A percentile compares a stretch with the other conserved stretches of the same genome.
These are phyloP conservation scores for Anabas testudineus DNA, from an alignment of 2,797 vertebrate genomes.

Conservation along the genomic window DNA sequence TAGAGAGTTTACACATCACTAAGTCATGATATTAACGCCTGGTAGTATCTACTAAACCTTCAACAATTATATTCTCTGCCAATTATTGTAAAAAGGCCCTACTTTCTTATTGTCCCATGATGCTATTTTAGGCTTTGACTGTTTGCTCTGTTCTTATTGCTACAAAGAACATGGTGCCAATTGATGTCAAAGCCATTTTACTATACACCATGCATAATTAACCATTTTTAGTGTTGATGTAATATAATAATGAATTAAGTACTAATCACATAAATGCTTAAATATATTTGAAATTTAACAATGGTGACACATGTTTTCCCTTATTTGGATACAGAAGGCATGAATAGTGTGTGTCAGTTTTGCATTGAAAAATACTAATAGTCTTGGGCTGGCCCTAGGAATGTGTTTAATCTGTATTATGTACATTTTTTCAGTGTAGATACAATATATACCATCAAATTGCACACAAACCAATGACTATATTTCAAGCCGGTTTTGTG, in stretches of 20 bases:
- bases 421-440: slow-evolving; percentile 81
- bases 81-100: slow-evolving; percentile 37
- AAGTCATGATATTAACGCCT: slow-evolving; percentile 2
- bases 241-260: slow-evolving; percentile 55
- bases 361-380: slow-evolving; percentile 79
- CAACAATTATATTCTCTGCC: slow-evolving; percentile 31
- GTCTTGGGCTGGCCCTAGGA: slow-evolving; percentile 95
- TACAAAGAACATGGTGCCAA: slow-evolving; percentile 54
- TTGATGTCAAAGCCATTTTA: slow-evolving; percentile 53
- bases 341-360: slow-evolving; percentile 74
- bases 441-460: slow-evolving; percentile 61
- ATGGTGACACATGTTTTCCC: slow-evolving; percentile 26
- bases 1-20: slow-evolving; percentile 17
- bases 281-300: slow-evolving; percentile 49
- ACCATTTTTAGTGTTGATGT: slow-evolving; percentile 47
- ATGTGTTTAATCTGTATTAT: slow-evolving; percentile 80
- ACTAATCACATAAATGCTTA: slow-evolving; percentile 70
- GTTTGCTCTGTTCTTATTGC: slow-evolving; percentile 43
- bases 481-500: slow-evolving; percentile 53
- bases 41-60: slow-evolving; percentile 23
- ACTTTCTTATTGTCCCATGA: slow-evolving; percentile 33
- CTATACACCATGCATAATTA: slow-evolving; percentile 39
- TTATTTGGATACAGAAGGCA: slow-evolving; percentile 66
- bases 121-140: slow-evolving; percentile 49
- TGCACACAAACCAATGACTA: slow-evolving; percentile 62